Conservation (phyloP, 2,797 vertebrate genomes). For the Zalophus californianus region DNA sequence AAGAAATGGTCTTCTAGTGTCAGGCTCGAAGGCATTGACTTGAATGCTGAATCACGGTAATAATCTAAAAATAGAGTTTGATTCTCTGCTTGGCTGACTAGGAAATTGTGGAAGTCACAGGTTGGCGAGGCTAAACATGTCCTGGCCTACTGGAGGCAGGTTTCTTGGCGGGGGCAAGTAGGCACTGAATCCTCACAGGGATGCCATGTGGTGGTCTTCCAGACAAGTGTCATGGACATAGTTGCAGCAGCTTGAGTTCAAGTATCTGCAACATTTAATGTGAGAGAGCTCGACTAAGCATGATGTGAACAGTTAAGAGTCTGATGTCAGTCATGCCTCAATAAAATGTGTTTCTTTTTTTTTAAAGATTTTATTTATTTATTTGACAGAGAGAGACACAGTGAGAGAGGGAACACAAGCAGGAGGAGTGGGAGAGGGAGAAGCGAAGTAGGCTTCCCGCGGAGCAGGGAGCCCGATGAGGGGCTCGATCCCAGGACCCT, state of each 20-base stretch:
- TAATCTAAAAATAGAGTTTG: background rate
- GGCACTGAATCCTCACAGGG: background rate
- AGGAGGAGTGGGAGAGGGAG: too few species aligned
- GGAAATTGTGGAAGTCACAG: background rate
- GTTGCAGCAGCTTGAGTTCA: background rate
- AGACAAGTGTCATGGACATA: background rate
- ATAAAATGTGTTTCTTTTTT: too few species aligned
- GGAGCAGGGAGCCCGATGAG: too few species aligned
- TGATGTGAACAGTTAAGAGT: background rate
- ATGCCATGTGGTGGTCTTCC: background rate
- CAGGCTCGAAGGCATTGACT: background rate
- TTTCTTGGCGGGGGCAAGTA: background rate
- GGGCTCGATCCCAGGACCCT: too few species aligned
- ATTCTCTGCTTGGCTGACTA: accelerated
- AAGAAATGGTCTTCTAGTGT: background rate
- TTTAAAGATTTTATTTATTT: too few species aligned
- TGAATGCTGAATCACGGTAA: slow-evolving; percentile 18
- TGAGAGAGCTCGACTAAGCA: background rate
- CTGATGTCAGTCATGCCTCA: background rate
- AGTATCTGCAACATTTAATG: background rate
- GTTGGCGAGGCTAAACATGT: background rate
- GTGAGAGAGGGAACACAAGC: too few species aligned
- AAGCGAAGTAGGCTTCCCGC: too few species aligned
- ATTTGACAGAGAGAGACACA: too few species aligned
- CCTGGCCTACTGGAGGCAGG: background rate